These are phyloP conservation scores for Gila orcuttii DNA, from an alignment of 2,113 vertebrate genomes.

Conservation along the genomic window DNA sequence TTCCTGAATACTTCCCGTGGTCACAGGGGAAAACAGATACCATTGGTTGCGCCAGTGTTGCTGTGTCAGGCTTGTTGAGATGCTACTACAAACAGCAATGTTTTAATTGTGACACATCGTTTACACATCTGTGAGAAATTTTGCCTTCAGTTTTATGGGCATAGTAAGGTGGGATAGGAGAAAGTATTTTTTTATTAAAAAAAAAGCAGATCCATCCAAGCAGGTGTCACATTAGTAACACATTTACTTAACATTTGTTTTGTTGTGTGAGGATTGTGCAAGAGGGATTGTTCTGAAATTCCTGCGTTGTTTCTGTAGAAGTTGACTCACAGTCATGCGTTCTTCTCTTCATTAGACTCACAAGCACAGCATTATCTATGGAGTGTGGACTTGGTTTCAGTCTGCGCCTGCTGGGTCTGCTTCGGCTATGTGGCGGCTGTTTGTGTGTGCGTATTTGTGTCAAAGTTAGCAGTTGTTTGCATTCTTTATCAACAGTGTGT, in stretches of 20 bases:
- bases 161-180: not conserved
- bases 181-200: not conserved
- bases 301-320: slow-evolving; percentile 5
- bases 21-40: not conserved
- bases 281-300: not conserved
- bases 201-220: not conserved
- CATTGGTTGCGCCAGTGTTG: not conserved
- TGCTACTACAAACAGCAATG: slow-evolving; percentile 1
- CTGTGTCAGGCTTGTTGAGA: not conserved
- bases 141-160: not conserved
- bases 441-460: slow-evolving; percentile 15
- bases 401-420: not conserved
- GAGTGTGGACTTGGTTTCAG: not conserved
- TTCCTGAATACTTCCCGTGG: not conserved
- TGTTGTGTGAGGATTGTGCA: not conserved
- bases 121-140: not conserved
- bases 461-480: slow-evolving; percentile 23
- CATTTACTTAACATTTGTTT: slow-evolving; percentile 13
- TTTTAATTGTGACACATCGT: not conserved
- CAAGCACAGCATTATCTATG: slow-evolving; percentile 45
- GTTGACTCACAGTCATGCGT: slow-evolving; percentile 31
- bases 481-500: slow-evolving; percentile 17
- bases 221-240: not conserved
- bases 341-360: slow-evolving; percentile 20
- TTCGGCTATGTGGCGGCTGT: not conserved